phyloP scores from a whole-genome alignment of 2,113 vertebrate genomes.

The Siniperca knerii region DNA sequence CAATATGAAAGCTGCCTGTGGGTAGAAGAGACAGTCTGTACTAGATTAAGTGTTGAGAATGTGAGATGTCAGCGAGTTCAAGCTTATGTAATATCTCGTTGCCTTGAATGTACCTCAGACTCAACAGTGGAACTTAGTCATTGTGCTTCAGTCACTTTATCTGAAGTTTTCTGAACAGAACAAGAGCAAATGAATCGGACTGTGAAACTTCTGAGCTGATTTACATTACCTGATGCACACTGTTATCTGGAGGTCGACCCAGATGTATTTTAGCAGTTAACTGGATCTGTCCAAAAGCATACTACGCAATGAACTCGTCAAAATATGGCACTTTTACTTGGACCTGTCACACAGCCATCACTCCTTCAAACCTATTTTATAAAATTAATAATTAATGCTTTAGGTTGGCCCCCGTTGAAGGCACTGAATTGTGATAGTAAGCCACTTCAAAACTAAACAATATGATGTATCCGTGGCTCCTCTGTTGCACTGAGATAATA shows the following conservation, averaged over 20 bases:
- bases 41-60: slow-evolving; percentile 10
- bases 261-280: neutral
- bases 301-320: neutral
- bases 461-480: slow-evolving; percentile 4
- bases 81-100: slow-evolving; percentile 26
- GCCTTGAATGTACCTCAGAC: slow-evolving; percentile 28
- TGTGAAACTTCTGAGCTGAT: neutral
- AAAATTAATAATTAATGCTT: slow-evolving; percentile 27
- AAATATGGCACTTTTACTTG: slow-evolving; percentile 12
- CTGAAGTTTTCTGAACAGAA: slow-evolving; percentile 11
- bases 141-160: neutral
- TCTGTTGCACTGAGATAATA: neutral
- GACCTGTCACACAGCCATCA: neutral
- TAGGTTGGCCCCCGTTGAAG: neutral
- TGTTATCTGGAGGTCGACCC: neutral
- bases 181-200: neutral
- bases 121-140: neutral
- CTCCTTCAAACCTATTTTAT: slow-evolving; percentile 16
- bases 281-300: neutral
- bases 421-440: slow-evolving; percentile 9
- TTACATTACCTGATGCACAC: neutral
- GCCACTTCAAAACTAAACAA: slow-evolving; percentile 22
- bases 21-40: slow-evolving; percentile 25
- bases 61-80: slow-evolving; percentile 38
- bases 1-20: slow-evolving; percentile 27